Base-by-base conservation (phyloP, 2,888 invertebrate genomes). In the Baronia brevicornis region DNA sequence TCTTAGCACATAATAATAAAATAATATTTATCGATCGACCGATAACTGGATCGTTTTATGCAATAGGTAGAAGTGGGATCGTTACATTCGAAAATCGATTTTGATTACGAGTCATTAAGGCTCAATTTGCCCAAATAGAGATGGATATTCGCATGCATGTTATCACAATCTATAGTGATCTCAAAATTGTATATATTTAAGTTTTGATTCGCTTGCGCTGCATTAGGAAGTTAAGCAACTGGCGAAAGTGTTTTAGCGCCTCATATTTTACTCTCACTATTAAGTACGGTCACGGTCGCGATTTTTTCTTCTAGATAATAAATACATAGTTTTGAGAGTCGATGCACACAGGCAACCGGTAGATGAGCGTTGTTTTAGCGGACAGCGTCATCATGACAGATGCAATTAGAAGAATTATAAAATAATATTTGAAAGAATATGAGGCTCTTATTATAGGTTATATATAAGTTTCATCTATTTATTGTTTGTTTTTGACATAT, bases 241-340 rank as follows among this genome's bases (percentile, higher is more conserved):
- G 25, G 35, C 35, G 35, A 36, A 36, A 36, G 35, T 36, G 35
- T 28, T 34, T 23, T 9, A 22, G 20, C 26, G 30, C 30, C 9
- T 17, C 26, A 36, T 30, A 22, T 25, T 26, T 35, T 30, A 36
- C 35, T 36, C 35, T 36, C 35, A 36, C 35, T 36, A 23, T 30
- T 26, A 4, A 26, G 26, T 25, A 13, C 30, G 35, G 35, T 36
- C 35, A 36, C 26, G 35, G 35, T 35, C 35, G 29, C 9, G 12
- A 20, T 36, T 30, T 28, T 29, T 14, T 28, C 8, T 21, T 6
- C 18, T 6, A 17, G 10, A 11, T n/a, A n/a, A n/a, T n/a, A n/a
- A n/a, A n/a, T n/a, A n/a, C n/a, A n/a, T n/a, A n/a, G n/a, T n/a
- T n/a, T n/a, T n/a, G n/a, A n/a, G n/a, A n/a, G n/a, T n/a, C n/a